Evolutionary conservation across 2,797 vertebrate species (phyloP), one percentile per base, ranked within the genome.

Genomic region (Enteromius viviparus): DNA sequence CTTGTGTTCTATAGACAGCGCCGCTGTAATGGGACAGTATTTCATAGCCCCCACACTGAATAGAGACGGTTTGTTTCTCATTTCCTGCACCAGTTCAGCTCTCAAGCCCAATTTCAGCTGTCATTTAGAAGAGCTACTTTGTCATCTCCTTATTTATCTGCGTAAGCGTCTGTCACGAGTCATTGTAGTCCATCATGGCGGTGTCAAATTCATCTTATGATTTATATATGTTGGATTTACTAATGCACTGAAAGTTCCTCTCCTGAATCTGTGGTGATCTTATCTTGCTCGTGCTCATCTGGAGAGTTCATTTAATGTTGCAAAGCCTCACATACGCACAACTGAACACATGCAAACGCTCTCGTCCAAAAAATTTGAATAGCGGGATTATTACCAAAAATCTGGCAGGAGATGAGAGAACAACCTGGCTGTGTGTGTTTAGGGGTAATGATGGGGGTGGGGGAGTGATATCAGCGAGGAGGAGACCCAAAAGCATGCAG

Each of bases 361-460:
- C 15, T 23, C 60, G 23, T 74, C 76, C 68, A 80, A 42, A 71
- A 75, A 75, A 74, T 74, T 21, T 66, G 70, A 75, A 58, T 66
- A 47, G 26, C 26, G 37, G 78, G 34, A 85, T 80, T 80, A 47
- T 80, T 75, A 71, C 29, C 6, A 70, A 62, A 37, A 83, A 71
- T 40, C 55, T 83, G 82, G 82, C 82, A 71, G 37, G 15, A 71
- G 75, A 83, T 78, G 42, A 83, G 82, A 83, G 76, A 78, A 51
- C 29, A 62, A 51, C 62, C 82, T 81, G 58, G 29, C 17, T 34
- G 78, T 71, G 76, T 76, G 51, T 85, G 80, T 62, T 69, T 45
- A 53, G 51, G 75, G 65, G 62, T 47, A 62, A 42, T 76, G 49
- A 70, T 69, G 51, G 74, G 75, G 74, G 74, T 37, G 81, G 74